phyloP scores from a whole-genome alignment of 2,797 vertebrate species.

The Chaunax sp. region DNA sequence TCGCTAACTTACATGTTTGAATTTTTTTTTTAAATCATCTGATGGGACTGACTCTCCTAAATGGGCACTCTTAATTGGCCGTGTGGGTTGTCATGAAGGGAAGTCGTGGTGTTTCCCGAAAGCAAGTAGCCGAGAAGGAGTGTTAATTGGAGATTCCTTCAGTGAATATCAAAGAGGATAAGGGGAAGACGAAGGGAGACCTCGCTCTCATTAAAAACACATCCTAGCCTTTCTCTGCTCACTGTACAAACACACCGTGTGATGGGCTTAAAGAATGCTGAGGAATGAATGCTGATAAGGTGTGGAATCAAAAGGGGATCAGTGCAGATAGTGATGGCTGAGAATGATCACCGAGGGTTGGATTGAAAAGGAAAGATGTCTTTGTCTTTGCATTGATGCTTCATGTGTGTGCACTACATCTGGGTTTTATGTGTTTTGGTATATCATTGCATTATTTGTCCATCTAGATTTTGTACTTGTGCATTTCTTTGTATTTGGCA shows the following conservation, averaged over 20 bases:
- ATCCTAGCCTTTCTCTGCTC: background rate
- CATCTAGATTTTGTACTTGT: background rate
- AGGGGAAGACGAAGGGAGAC: background rate
- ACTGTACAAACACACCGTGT: conserved; percentile 24
- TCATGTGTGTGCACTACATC: background rate
- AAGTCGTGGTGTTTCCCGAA: conserved; percentile 32
- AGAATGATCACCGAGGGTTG: conserved; percentile 19
- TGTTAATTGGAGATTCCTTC: conserved; percentile 59
- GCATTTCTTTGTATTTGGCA: background rate
- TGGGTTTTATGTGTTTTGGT: background rate
- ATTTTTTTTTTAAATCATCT: conserved; percentile 1
- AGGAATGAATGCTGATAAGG: conserved; percentile 19
- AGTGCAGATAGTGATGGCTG: background rate
- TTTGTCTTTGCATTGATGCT: conserved; percentile 1
- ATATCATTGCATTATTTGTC: background rate
- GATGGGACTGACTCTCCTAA: conserved; percentile 18
- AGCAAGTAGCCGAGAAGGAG: conserved; percentile 25
- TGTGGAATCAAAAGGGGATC: conserved; percentile 22
- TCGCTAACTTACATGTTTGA: conserved; percentile 10
- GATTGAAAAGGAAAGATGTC: conserved; percentile 11
- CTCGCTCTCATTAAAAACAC: conserved; percentile 34
- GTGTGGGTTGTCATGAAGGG: background rate
- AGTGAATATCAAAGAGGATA: conserved; percentile 42
- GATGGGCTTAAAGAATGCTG: background rate
- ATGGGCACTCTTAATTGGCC: conserved; percentile 51